Percentiles rank a stretch among this genome's conserved stretches.
phyloP scores from a whole-genome alignment of 2,113 vertebrate genomes.

The Grantiella picta region DNA sequence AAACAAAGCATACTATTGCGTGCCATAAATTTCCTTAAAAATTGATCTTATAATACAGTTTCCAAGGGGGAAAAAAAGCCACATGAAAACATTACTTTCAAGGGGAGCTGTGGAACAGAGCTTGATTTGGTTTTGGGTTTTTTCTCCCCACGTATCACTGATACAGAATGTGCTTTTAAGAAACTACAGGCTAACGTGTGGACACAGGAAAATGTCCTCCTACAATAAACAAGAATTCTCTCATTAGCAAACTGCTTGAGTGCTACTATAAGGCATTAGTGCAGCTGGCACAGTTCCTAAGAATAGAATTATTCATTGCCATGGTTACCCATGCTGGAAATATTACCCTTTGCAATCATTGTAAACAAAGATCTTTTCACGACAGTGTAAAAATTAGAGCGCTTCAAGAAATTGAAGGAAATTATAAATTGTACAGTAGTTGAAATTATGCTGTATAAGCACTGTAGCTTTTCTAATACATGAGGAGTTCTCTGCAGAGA shows the following conservation, averaged over 20 bases:
- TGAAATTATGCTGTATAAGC: slow-evolving; percentile 39
- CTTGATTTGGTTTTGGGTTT: not conserved
- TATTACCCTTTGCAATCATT: slow-evolving; percentile 72
- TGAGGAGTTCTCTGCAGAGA: not conserved
- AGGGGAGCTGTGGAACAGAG: not conserved
- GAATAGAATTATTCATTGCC: slow-evolving; percentile 76
- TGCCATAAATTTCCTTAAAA: not conserved
- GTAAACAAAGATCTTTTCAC: slow-evolving; percentile 74
- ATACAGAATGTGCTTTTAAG: slow-evolving; percentile 27
- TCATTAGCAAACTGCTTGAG: slow-evolving; percentile 70
- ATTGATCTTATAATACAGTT: not conserved
- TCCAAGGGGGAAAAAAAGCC: not conserved
- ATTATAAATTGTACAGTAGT: slow-evolving; percentile 30
- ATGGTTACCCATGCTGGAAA: slow-evolving; percentile 79
- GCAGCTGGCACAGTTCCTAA: slow-evolving; percentile 72
- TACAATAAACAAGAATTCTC: slow-evolving; percentile 23
- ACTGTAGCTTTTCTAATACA: not conserved
- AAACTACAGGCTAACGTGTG: slow-evolving; percentile 6
- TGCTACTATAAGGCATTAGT: slow-evolving; percentile 52
- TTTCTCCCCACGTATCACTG: not conserved
- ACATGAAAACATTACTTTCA: not conserved
- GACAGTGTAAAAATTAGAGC: slow-evolving; percentile 62
- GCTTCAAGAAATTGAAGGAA: slow-evolving; percentile 67
- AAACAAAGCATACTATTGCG: not conserved
- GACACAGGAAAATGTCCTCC: slow-evolving; percentile 22